Percentiles rank a stretch among this genome's conserved stretches.
Conservation (phyloP, 2,113 vertebrate genomes). For the Rhinolophus ferrumequinum region DNA sequence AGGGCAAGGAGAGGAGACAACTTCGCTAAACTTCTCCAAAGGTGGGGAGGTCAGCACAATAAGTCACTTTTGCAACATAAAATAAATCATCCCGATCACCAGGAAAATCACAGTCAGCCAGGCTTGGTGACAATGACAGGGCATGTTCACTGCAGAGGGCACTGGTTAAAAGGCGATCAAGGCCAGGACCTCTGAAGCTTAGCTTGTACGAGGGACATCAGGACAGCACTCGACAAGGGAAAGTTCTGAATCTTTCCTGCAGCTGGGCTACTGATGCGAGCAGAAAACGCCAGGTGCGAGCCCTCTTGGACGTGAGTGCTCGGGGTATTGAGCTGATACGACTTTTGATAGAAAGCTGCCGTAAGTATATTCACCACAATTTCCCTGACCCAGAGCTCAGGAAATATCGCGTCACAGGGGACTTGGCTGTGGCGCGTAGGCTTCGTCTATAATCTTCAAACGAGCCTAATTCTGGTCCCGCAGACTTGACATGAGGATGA, state of each 20-base stretch:
- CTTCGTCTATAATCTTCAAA: neutral
- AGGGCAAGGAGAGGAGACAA: neutral
- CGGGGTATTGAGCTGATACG: neutral
- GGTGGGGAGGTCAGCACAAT: neutral
- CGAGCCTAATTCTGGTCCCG: neutral
- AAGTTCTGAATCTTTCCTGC: neutral
- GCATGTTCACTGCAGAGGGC: neutral
- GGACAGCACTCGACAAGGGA: neutral
- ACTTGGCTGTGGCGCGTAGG: neutral
- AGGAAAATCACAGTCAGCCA: neutral
- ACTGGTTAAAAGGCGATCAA: neutral
- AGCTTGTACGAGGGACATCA: neutral
- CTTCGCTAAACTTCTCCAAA: conserved; percentile 35
- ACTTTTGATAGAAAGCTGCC: neutral
- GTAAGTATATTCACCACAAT: neutral
- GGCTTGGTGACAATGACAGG: neutral
- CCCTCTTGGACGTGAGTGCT: neutral
- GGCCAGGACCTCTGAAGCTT: neutral
- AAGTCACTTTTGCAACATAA: conserved; percentile 34
- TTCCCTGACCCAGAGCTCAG: neutral
- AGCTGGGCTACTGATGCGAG: neutral
- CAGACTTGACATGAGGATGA: neutral
- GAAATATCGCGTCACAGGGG: neutral
- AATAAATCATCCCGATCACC: neutral
- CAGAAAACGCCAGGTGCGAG: neutral